Percentiles rank a stretch among this genome's conserved stretches.
Conservation (phyloP, 2,797 vertebrate species). For the Tangara arthus region DNA sequence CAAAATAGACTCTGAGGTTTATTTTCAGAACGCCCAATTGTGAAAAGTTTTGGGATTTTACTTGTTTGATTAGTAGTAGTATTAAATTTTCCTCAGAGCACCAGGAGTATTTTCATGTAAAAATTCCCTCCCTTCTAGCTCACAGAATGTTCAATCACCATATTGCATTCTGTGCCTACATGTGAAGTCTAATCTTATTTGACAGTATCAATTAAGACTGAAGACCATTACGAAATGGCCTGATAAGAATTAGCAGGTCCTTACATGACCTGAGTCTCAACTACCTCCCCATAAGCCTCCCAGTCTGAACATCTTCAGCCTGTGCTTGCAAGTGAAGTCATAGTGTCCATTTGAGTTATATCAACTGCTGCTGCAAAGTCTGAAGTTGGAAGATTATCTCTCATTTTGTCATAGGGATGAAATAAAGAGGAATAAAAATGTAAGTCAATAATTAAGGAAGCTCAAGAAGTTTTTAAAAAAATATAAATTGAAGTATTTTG, state of each 20-base stretch:
- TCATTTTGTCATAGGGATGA: neutral
- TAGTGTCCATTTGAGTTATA: neutral
- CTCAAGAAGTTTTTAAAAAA: neutral
- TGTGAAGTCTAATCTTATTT: neutral
- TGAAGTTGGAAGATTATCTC: neutral
- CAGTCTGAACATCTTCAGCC: neutral
- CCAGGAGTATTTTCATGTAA: neutral
- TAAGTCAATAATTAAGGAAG: neutral
- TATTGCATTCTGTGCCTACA: neutral
- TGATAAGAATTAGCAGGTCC: neutral
- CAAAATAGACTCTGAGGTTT: neutral
- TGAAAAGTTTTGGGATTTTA: neutral
- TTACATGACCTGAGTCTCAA: neutral
- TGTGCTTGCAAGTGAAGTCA: neutral
- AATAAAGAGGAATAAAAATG: neutral
- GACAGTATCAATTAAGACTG: neutral
- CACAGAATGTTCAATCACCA: fast-evolving
- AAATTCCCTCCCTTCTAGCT: neutral
- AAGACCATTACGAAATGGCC: neutral
- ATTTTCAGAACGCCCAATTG: neutral
- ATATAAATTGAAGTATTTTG: neutral
- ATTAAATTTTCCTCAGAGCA: neutral
- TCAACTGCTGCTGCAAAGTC: neutral
- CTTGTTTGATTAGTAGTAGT: neutral
- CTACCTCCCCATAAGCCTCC: neutral